A percentile compares a stretch with the other conserved stretches of the same genome.
Conservation (phyloP, 2,797 vertebrate species). For the Clarias platycephalus region DNA sequence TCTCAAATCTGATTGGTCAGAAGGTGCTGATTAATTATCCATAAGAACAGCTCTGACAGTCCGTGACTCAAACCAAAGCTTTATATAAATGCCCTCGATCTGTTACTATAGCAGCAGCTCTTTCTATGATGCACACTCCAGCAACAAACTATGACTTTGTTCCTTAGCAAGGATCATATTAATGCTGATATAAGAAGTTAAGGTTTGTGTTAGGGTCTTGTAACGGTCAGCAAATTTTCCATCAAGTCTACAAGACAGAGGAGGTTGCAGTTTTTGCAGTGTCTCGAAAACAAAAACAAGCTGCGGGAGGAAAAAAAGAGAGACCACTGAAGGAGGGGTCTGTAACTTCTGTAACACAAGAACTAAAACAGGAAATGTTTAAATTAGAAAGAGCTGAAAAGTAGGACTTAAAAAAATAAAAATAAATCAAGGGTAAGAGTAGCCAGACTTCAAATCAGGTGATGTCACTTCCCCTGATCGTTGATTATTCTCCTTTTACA, state of each 20-base stretch:
- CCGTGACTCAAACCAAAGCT: background rate
- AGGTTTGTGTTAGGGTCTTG: background rate
- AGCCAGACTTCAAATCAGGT: background rate
- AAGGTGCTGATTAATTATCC: background rate
- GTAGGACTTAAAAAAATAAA: background rate
- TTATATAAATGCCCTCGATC: background rate
- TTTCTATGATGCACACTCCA: background rate
- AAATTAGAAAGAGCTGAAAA: background rate
- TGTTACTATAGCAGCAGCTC: background rate
- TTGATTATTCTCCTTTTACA: background rate
- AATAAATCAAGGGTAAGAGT: background rate
- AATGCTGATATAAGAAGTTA: background rate
- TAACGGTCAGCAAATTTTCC: background rate
- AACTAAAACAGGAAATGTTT: background rate
- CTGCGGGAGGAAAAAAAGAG: background rate
- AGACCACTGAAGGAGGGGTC: background rate
- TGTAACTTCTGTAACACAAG: background rate
- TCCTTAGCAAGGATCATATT: background rate
- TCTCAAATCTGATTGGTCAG: background rate
- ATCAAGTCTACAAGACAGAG: background rate
- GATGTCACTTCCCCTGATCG: no score
- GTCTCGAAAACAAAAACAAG: background rate
- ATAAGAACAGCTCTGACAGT: background rate
- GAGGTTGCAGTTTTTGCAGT: background rate
- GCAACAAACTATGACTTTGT: background rate